These are phyloP conservation scores for Sepioteuthis lessoniana DNA, from an alignment of 2,888 invertebrate species.

Conservation along the genomic window DNA sequence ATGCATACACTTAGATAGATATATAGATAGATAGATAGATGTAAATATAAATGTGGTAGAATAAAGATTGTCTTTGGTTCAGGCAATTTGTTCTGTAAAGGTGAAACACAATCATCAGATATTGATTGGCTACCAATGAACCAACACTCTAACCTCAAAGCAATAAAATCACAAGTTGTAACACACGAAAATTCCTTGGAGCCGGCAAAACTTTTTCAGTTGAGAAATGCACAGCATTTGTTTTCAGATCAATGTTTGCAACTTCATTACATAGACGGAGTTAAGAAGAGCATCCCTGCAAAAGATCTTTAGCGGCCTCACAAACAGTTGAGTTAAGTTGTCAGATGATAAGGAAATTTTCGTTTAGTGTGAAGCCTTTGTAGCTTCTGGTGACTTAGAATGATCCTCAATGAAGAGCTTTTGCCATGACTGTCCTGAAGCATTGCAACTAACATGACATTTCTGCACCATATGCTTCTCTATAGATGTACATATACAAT, in stretches of 20 bases:
- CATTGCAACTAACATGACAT: background rate
- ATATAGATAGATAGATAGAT: no score
- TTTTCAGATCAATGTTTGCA: background rate
- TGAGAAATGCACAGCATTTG: background rate
- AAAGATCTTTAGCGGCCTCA: background rate
- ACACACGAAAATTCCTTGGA: background rate
- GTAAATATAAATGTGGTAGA: background rate
- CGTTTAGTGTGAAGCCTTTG: background rate
- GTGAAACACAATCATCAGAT: background rate
- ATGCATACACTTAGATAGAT: no score
- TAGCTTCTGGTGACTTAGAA: background rate
- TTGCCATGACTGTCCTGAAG: background rate
- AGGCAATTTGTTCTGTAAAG: background rate
- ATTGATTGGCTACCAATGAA: background rate
- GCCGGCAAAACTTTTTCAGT: background rate
- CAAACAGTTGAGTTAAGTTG: background rate
- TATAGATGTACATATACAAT: no score
- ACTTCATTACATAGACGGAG: background rate
- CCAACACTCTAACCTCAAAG: background rate
- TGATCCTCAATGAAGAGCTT: background rate
- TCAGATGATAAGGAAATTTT: background rate
- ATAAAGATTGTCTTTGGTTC: background rate
- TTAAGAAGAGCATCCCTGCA: background rate
- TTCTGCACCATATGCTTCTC: background rate
- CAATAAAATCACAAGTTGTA: conserved; percentile 2